A percentile compares a stretch with the other conserved stretches of the same genome.
Evolutionary conservation across 2,888 invertebrate species (phyloP).

Genomic region (Podotricha telesiphe): DNA sequence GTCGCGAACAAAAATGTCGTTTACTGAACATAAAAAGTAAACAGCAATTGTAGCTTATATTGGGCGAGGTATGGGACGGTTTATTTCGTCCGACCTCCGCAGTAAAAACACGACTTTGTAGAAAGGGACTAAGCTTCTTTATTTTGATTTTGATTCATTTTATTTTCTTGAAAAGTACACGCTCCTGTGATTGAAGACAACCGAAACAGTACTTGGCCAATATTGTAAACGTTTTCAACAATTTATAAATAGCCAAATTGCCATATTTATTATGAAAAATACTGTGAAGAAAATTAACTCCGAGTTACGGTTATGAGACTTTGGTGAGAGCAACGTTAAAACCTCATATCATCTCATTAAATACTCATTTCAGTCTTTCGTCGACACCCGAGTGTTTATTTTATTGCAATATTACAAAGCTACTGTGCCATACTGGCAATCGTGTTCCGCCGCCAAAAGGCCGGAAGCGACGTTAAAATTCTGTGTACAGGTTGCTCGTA

Average conservation of each 20-base stretch:
- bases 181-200: slow-evolving; percentile 5
- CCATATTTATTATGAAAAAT: background rate
- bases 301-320: background rate
- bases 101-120: slow-evolving; percentile 12
- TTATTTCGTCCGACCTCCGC: slow-evolving; percentile 5
- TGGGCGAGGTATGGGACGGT: background rate
- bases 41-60: slow-evolving; percentile 4
- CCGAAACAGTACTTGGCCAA: background rate
- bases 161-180: background rate
- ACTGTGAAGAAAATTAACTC: background rate
- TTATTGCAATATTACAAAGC: background rate
- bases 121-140: background rate
- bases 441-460: slow-evolving; percentile 13
- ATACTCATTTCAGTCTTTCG: background rate
- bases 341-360: slow-evolving; percentile 5
- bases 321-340: background rate
- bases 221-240: background rate
- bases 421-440: background rate
- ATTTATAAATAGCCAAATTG: background rate
- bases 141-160: background rate
- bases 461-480: slow-evolving; percentile 28
- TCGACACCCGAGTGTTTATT: background rate
- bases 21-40: slow-evolving; percentile 10
- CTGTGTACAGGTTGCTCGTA: slow-evolving; percentile 33
- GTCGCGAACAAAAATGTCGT: background rate